These are phyloP conservation scores for Vireo altiloquus DNA, from an alignment of 2,113 vertebrate genomes.

Conservation along the genomic window DNA sequence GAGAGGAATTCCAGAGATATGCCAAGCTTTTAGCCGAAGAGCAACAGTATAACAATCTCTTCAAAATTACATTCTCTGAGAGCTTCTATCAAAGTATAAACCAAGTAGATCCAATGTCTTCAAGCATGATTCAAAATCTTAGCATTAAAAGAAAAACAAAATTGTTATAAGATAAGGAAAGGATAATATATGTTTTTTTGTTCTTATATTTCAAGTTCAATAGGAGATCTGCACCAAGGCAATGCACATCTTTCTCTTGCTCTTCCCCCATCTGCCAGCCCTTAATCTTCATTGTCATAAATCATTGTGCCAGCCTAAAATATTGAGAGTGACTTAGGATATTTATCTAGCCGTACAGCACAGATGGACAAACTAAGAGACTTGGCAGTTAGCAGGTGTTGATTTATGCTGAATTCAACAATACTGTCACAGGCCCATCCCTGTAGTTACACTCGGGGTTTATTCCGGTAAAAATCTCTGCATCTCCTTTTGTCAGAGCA, in stretches of 20 bases:
- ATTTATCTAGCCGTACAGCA: not conserved
- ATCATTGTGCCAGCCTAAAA: not conserved
- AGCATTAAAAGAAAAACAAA: not conserved
- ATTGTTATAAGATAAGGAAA: not conserved
- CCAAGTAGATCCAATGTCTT: not conserved
- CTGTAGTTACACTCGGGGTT: not conserved
- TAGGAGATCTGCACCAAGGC: too few species aligned
- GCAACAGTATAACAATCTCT: not conserved
- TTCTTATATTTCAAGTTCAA: not conserved
- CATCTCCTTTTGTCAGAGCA: not conserved
- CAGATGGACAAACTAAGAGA: not conserved
- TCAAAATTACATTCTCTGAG: not conserved
- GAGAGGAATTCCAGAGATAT: not conserved
- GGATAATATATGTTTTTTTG: not conserved
- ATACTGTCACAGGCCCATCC: not conserved
- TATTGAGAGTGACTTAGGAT: not conserved
- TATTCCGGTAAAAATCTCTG: not conserved
- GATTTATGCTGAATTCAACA: not conserved
- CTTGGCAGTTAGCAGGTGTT: not conserved
- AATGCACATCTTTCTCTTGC: not conserved
- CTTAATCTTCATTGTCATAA: not conserved
- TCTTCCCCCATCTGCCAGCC: accelerated
- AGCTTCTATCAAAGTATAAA: not conserved
- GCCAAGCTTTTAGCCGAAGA: not conserved
- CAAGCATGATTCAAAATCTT: not conserved